Evolutionary conservation across 2,888 invertebrate genomes (phyloP).

Genomic region (Mythimna pallens): DNA sequence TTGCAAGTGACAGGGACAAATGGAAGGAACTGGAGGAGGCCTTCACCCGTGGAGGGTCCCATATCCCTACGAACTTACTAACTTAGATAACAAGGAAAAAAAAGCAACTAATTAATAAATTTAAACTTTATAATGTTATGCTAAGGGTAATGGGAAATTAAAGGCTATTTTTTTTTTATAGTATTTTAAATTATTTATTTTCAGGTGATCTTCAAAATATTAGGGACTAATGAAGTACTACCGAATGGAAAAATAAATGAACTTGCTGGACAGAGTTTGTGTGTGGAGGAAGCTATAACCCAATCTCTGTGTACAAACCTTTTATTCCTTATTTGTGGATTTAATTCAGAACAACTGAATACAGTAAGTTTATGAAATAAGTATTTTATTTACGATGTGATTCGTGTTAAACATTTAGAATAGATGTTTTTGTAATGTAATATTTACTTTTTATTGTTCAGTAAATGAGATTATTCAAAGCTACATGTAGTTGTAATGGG

Average conservation of each 20-base stretch:
- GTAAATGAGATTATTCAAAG: background rate
- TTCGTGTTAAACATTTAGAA: background rate
- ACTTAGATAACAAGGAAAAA: no score
- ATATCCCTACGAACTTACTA: no score
- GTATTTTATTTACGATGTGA: background rate
- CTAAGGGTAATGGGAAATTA: no score
- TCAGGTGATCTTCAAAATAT: constrained; percentile 80
- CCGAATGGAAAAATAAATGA: constrained; percentile 89
- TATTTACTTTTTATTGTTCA: background rate
- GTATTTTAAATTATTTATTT: constrained; percentile 48
- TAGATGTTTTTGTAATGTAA: background rate
- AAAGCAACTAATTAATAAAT: no score
- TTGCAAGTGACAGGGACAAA: no score
- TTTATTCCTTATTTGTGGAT: constrained; percentile 91
- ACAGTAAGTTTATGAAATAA: constrained; percentile 76
- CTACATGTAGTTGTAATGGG: background rate
- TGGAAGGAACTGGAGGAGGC: no score
- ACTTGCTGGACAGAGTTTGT: constrained; percentile 85
- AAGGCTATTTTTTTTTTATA: no score
- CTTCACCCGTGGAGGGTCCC: no score
- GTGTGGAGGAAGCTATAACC: constrained; percentile 86
- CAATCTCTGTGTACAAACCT: constrained; percentile 91
- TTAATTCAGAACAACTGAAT: constrained; percentile 88
- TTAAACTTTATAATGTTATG: no score
- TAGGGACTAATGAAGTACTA: constrained; percentile 90